phyloP scores from a whole-genome alignment of 2,888 invertebrate species.

The Caenorhabditis imperialis region DNA sequence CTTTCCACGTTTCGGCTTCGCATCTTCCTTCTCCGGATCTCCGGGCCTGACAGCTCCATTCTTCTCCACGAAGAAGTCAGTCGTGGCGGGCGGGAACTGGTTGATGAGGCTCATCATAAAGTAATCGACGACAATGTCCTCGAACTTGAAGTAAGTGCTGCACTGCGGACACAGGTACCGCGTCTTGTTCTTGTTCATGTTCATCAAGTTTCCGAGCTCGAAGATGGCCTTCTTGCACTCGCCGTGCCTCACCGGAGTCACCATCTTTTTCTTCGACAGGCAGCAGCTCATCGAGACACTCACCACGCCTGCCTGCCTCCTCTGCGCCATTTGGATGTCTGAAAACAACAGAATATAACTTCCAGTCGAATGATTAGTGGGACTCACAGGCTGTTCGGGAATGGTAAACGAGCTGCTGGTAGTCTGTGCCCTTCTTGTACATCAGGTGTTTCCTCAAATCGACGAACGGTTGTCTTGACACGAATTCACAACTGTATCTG shows the following conservation, averaged over 20 bases:
- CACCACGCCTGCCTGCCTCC: neutral
- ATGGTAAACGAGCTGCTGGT: neutral
- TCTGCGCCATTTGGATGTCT: slow-evolving; percentile 20
- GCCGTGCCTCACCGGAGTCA: slow-evolving; percentile 26
- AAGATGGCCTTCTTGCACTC: slow-evolving; percentile 26
- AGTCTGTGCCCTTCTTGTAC: neutral
- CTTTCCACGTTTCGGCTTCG: slow-evolving; percentile 37
- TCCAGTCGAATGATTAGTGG: too few species aligned
- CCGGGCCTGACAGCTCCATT: slow-evolving; percentile 2
- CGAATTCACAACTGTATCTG: slow-evolving; percentile 24
- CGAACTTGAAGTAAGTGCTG: slow-evolving; percentile 15
- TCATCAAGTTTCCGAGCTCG: slow-evolving; percentile 17
- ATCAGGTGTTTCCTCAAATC: slow-evolving; percentile 2
- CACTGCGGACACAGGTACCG: slow-evolving; percentile 7
- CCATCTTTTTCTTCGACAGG: slow-evolving; percentile 27
- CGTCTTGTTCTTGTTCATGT: slow-evolving; percentile 2
- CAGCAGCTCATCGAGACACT: slow-evolving; percentile 17
- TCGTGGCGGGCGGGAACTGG: neutral
- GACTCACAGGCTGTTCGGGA: slow-evolving; percentile 6
- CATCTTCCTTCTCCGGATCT: slow-evolving; percentile 15
- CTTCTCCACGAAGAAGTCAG: slow-evolving; percentile 23
- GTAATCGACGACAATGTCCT: slow-evolving; percentile 25
- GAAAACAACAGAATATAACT: neutral
- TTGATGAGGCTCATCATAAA: neutral
- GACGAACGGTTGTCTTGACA: neutral